Evolutionary conservation across 2,113 vertebrate genomes (phyloP).

Genomic region (Oenanthe oenanthe): DNA sequence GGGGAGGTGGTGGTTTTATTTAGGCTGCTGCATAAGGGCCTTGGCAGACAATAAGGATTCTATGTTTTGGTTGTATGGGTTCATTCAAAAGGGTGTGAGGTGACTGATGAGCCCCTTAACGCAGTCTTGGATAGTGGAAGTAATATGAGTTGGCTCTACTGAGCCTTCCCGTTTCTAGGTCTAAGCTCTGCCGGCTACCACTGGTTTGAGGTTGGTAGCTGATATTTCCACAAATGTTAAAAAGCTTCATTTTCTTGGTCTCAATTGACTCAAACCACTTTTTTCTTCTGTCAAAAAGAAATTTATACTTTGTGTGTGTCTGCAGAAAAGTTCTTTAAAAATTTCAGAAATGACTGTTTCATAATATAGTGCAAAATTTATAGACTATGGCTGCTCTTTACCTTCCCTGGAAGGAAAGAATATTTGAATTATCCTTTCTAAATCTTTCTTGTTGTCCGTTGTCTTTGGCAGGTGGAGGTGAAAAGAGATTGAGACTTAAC

Average conservation of each 20-base stretch:
- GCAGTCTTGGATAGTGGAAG: not conserved
- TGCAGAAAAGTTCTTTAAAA: not conserved
- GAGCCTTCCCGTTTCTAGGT: accelerated
- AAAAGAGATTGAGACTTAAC: not conserved
- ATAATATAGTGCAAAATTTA: not conserved
- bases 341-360: not conserved
- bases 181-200: not conserved
- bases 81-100: not conserved
- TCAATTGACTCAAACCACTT: not conserved
- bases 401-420: not conserved
- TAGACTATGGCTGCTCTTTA: not conserved
- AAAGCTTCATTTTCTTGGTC: not conserved
- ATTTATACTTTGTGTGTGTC: not conserved
- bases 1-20: not conserved
- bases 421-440: not conserved
- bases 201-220: not conserved
- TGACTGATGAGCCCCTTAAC: not conserved
- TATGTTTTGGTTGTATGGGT: not conserved
- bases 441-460: not conserved
- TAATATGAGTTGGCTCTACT: not conserved
- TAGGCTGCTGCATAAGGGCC: not conserved
- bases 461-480: not conserved
- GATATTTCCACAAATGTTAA: not conserved
- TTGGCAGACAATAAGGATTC: not conserved
- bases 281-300: not conserved